A percentile compares a stretch with the other conserved stretches of the same genome.
These are phyloP conservation scores for Crocuta crocuta DNA, from an alignment of 2,113 vertebrate genomes.

Conservation along the genomic window DNA sequence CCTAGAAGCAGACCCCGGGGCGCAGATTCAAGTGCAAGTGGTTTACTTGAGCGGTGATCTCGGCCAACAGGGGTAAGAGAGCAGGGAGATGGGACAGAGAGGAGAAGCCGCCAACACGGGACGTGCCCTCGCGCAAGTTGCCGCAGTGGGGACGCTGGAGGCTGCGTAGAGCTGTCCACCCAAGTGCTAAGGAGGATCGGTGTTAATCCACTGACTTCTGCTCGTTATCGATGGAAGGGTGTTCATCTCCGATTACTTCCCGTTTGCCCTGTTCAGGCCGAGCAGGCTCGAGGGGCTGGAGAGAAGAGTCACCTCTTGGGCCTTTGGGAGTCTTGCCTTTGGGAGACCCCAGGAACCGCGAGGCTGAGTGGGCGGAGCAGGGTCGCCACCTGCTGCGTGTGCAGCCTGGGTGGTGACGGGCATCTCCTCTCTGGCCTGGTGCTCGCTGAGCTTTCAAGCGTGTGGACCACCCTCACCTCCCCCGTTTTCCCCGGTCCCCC, in stretches of 20 bases:
- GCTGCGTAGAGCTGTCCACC: not conserved
- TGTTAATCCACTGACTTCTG: not conserved
- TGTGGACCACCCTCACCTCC: not conserved
- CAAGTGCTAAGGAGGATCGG: fast-evolving
- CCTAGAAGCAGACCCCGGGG: not conserved
- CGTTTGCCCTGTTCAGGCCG: not conserved
- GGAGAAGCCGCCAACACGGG: not conserved
- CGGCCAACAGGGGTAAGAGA: not conserved
- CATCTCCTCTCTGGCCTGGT: not conserved
- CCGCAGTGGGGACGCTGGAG: fast-evolving
- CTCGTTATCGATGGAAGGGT: not conserved
- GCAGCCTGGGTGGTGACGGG: too few relatives aligned
- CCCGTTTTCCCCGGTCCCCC: not conserved
- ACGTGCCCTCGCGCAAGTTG: not conserved
- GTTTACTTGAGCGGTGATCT: not conserved
- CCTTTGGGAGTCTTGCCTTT: not conserved
- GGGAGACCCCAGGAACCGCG: not conserved
- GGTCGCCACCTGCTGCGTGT: not conserved
- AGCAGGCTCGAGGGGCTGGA: not conserved
- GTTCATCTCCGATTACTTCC: not conserved
- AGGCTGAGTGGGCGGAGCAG: not conserved
- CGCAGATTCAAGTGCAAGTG: not conserved
- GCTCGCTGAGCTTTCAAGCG: not conserved
- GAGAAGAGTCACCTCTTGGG: not conserved
- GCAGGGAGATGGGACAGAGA: not conserved